phyloP scores from a whole-genome alignment of 2,888 invertebrate species.

The Drosophila nigricruria region DNA sequence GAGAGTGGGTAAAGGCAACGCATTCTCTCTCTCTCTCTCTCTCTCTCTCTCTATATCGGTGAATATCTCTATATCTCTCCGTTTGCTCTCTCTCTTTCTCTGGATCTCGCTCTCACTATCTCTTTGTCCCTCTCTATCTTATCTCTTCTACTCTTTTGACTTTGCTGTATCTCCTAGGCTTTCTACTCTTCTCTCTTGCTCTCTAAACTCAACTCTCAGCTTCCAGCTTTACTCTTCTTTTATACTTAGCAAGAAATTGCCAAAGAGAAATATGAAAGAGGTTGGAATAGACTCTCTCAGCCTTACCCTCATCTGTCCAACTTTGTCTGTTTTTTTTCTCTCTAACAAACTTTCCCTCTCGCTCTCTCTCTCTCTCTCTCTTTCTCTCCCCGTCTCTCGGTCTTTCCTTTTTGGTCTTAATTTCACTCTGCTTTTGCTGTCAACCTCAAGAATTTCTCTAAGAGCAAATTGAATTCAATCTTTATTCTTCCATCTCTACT shows the following conservation, averaged over 20 bases:
- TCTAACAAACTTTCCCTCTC: neutral
- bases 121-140: neutral
- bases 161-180: neutral
- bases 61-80: neutral
- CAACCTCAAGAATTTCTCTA: neutral
- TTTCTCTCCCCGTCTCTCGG: neutral
- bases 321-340: neutral
- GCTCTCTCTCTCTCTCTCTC: neutral
- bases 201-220: no score
- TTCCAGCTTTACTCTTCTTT: neutral
- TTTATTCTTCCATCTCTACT: neutral
- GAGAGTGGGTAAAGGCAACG: neutral
- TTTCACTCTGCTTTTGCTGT: neutral
- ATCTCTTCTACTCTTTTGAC: neutral
- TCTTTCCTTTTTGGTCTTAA: neutral
- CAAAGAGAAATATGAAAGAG: no score
- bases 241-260: no score
- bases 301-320: neutral
- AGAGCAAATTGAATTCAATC: neutral
- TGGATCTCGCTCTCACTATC: neutral
- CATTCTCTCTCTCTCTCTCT: neutral
- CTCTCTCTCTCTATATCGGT: neutral
- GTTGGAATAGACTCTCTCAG: neutral
- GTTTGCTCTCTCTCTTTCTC: neutral
- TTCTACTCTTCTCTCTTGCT: neutral